Percentiles rank a stretch among this genome's conserved stretches.
phyloP scores from a whole-genome alignment of 2,113 vertebrate genomes.

The Cervus canadensis region DNA sequence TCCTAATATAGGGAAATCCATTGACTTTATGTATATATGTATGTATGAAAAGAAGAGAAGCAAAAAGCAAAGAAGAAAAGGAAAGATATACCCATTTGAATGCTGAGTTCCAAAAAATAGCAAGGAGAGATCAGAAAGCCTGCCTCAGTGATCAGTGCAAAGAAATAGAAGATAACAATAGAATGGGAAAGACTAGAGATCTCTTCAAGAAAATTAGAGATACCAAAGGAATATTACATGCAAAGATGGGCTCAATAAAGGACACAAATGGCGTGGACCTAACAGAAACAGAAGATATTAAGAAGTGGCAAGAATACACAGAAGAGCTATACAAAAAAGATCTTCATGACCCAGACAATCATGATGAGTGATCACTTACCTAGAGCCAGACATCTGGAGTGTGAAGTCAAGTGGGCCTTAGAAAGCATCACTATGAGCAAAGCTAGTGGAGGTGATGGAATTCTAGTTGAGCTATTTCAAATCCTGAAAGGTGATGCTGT shows the following conservation, averaged over 20 bases:
- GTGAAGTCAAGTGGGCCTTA: background rate
- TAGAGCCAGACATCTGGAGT: background rate
- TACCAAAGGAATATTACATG: background rate
- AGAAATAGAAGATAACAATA: background rate
- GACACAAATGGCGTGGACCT: background rate
- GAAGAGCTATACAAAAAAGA: background rate
- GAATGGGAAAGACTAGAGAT: background rate
- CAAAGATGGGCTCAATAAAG: background rate
- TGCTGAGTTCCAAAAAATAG: background rate
- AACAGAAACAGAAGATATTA: background rate
- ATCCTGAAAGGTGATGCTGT: background rate
- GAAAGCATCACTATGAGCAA: background rate
- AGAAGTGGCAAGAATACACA: background rate
- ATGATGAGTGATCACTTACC: background rate
- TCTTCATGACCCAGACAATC: background rate
- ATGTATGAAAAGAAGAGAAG: background rate
- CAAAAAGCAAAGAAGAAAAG: background rate
- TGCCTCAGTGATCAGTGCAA: background rate
- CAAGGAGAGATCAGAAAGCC: background rate
- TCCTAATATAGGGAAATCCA: background rate
- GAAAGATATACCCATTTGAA: background rate
- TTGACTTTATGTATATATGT: background rate
- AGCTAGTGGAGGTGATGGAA: background rate
- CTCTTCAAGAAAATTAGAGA: background rate
- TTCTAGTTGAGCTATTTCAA: background rate